Percentiles rank a stretch among this genome's conserved stretches.
Evolutionary conservation across 2,888 invertebrate species (phyloP).

Genomic region (Erebia ligea): DNA sequence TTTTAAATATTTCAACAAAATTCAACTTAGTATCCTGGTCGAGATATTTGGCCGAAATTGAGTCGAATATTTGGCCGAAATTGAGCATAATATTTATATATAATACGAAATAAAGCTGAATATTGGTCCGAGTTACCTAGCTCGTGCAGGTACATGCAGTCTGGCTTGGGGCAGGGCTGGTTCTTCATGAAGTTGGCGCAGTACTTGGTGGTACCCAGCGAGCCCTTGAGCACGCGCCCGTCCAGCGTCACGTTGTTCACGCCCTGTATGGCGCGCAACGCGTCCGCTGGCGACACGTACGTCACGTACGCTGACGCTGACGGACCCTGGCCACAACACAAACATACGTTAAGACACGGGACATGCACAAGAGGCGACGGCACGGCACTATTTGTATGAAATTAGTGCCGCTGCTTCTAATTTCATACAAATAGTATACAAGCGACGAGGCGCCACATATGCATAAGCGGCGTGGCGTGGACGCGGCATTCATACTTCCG

Average conservation of each 20-base stretch:
- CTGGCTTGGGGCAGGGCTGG: slow-evolving; percentile 98
- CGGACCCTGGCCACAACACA: slow-evolving; percentile 83
- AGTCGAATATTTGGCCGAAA: not conserved
- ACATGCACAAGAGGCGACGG: too few species aligned
- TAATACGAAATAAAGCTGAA: not conserved
- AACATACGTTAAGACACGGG: not conserved
- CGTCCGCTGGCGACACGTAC: slow-evolving; percentile 95
- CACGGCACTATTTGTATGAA: too few species aligned
- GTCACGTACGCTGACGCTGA: slow-evolving; percentile 98
- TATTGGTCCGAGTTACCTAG: slow-evolving; percentile 83
- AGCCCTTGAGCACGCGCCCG: slow-evolving; percentile 97
- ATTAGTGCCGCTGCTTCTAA: too few species aligned
- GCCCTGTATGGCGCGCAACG: slow-evolving; percentile 97
- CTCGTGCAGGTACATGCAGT: slow-evolving; percentile 99
- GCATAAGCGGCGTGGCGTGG: too few species aligned
- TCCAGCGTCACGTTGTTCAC: slow-evolving; percentile 99
- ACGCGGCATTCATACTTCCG: too few species aligned
- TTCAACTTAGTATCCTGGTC: too few species aligned
- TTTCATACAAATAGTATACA: too few species aligned
- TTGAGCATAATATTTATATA: not conserved
- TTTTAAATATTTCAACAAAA: too few species aligned
- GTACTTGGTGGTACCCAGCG: slow-evolving; percentile 99
- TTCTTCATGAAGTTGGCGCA: slow-evolving; percentile 99
- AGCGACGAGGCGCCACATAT: too few species aligned
- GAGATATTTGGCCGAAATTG: too few species aligned